Evolutionary conservation across 1,140 invertebrate genomes (phyloP).

Genomic region (Bombus superbus): DNA sequence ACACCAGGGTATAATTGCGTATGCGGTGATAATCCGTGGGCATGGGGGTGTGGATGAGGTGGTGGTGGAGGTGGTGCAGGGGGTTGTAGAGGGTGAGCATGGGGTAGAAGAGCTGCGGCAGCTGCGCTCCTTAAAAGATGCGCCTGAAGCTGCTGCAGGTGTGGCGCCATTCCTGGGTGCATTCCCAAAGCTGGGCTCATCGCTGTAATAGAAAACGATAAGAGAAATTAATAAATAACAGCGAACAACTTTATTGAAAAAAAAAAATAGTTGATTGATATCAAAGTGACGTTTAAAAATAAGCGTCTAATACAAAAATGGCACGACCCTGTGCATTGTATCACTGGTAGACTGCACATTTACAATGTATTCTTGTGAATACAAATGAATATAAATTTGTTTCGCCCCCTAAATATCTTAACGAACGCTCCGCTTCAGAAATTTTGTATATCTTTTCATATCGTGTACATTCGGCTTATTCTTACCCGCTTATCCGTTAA

Average conservation of each 20-base stretch:
- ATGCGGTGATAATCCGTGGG: conserved; percentile 73
- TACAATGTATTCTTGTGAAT: background rate
- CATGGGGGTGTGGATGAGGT: conserved; percentile 75
- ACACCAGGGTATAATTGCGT: conserved; percentile 77
- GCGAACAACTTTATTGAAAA: background rate
- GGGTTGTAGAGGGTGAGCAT: conserved; percentile 79
- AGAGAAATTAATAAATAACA: background rate
- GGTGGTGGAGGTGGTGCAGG: conserved; percentile 82
- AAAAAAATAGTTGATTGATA: background rate
- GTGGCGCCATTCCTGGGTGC: conserved; percentile 87
- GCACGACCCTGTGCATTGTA: background rate
- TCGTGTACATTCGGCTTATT: background rate
- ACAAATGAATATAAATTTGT: too few relatives aligned
- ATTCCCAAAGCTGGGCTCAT: conserved; percentile 87
- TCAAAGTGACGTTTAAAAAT: background rate
- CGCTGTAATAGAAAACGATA: conserved; percentile 71
- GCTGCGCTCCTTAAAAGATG: conserved; percentile 87
- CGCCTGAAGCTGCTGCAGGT: conserved; percentile 90
- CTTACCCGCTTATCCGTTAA: too few relatives aligned
- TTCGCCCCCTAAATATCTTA: too few relatives aligned
- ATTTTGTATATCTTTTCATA: too few relatives aligned
- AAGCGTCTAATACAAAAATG: background rate
- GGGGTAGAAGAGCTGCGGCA: conserved; percentile 84
- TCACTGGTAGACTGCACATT: too few relatives aligned
- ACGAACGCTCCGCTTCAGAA: too few relatives aligned